Evolutionary conservation across 2,888 invertebrate species (phyloP), one percentile per base, ranked within the genome.

Genomic region (Leptarthrus brevirostris): DNA sequence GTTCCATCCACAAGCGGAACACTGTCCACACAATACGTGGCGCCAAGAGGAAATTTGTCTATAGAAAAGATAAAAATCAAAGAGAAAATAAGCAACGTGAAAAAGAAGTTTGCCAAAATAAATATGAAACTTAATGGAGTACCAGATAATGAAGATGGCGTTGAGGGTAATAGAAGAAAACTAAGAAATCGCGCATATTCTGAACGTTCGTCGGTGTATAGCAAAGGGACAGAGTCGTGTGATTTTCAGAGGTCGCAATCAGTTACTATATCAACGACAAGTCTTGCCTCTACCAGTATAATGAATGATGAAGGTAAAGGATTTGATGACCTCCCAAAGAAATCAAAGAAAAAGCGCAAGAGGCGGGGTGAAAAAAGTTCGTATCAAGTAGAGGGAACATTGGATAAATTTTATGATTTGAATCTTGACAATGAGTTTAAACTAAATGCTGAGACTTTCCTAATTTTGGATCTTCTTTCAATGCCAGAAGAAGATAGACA

Each of bases 391-490:
- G 30, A 30, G 8, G 8, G 30, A 8, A 8, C 8, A 30, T 6
- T 30, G 30, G 8, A 8, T 8, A 5, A 54, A 30, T 26, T 10
- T 24, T 56, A 56, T 24, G 5, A 56, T 34, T 6, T n/a, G 34
- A 36, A 14, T 20, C 20, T 12, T 16, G 14, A 44, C 10, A 16
- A 47, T 26, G 18, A 66, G 6, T 66, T 66, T 18, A 52, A 54
- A 2, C 24, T 74, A 34, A 74, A 72, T 36, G 56, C 66, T 30
- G 74, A 74, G 56, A 72, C 66, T 8, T 34, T 74, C 2, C 22
- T 74, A 26, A 69, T 74, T 12, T 26, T 69, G 2, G 72, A 74
- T 58, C 47, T 74, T 20, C 16, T 74, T 1, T 20, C 49, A 16
- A 6, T 74, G n/a, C 61, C 56, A 12, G 36, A 52, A 18, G 54